Evolutionary conservation across 2,888 invertebrate genomes (phyloP).

Genomic region (Dysmachus trigonus): DNA sequence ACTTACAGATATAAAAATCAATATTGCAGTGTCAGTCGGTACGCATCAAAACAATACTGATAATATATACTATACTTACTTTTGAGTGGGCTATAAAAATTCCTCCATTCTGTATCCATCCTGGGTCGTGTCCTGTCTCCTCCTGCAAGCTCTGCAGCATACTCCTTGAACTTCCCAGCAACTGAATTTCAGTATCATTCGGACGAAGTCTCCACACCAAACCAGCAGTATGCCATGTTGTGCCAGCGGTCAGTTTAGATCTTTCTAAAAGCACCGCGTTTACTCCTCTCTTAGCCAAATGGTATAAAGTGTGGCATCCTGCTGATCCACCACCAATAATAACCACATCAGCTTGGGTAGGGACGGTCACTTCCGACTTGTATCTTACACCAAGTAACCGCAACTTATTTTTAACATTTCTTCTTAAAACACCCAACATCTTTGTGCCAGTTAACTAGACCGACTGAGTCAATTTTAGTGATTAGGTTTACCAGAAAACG

Average conservation of each 20-base stretch:
- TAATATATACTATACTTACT: constrained; percentile 52
- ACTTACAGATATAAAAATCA: too few relatives aligned
- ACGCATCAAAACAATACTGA: too few relatives aligned
- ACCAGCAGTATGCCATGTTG: constrained; percentile 68
- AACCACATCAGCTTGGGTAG: constrained; percentile 77
- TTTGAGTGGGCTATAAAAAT: constrained; percentile 83
- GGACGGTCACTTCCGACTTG: constrained; percentile 48
- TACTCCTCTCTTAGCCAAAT: constrained; percentile 78
- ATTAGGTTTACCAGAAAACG: background rate
- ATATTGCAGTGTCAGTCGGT: too few relatives aligned
- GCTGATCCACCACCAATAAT: constrained; percentile 88
- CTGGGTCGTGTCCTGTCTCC: constrained; percentile 83
- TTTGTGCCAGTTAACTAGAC: background rate
- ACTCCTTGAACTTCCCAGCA: constrained; percentile 75
- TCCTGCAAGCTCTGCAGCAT: constrained; percentile 76
- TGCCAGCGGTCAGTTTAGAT: constrained; percentile 77
- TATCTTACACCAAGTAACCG: background rate
- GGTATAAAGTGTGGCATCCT: constrained; percentile 87
- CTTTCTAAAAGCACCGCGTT: constrained; percentile 82
- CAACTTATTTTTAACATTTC: background rate
- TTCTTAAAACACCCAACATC: background rate
- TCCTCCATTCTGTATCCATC: constrained; percentile 91
- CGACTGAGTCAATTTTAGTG: background rate
- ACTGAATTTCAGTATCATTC: constrained; percentile 83
- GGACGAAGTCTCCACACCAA: constrained; percentile 86